Evolutionary conservation across 2,113 vertebrate genomes (phyloP).

Genomic region (Chelonoidis abingdonii): DNA sequence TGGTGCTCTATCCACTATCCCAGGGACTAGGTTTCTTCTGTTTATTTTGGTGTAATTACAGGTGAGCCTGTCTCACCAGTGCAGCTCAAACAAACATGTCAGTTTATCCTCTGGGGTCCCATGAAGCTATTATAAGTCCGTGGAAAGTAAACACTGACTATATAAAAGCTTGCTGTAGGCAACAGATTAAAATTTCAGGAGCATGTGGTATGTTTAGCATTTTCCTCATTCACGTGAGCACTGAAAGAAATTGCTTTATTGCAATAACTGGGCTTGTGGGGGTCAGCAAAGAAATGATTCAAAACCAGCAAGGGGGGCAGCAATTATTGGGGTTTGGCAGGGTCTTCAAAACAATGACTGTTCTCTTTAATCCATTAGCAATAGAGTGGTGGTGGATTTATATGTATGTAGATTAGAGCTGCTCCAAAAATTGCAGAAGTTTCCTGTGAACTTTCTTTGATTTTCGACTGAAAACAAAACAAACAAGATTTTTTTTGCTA

Average conservation of each 20-base stretch:
- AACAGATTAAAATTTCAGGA: background rate
- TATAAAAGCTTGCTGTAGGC: background rate
- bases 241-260: background rate
- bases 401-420: background rate
- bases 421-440: background rate
- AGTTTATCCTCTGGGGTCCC: background rate
- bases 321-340: background rate
- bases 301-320: accelerated
- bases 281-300: background rate
- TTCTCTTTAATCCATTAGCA: accelerated
- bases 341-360: accelerated
- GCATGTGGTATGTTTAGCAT: accelerated
- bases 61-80: background rate
- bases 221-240: background rate
- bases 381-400: background rate
- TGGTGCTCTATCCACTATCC: background rate
- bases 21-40: background rate
- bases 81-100: background rate
- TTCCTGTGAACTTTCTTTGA: background rate
- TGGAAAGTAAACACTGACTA: background rate
- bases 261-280: background rate
- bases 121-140: background rate
- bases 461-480: background rate
- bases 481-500: background rate
- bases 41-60: background rate